phyloP scores from a whole-genome alignment of 1,140 invertebrate genomes.

The Bicyclus anynana region DNA sequence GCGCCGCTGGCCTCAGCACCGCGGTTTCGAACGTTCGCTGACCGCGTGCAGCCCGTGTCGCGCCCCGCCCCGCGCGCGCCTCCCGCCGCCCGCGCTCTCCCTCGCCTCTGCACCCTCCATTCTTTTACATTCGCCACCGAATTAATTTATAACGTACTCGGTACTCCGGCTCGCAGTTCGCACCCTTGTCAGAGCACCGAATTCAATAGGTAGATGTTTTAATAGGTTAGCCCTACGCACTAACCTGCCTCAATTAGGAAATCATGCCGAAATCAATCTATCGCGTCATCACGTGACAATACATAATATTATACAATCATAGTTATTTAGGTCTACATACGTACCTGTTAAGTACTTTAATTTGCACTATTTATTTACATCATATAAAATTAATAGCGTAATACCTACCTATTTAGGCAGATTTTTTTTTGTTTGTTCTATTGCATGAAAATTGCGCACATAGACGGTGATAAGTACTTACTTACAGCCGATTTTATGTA shows the following conservation, averaged over 20 bases:
- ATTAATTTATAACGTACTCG: constrained; percentile 19
- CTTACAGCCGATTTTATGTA: too few species aligned
- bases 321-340: neutral
- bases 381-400: too few species aligned
- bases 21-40: constrained; percentile 67
- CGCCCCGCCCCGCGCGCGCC: constrained; percentile 35
- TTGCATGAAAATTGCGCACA: too few species aligned
- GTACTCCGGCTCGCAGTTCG: neutral
- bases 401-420: too few species aligned
- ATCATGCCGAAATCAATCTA: constrained; percentile 25
- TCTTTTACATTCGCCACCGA: constrained; percentile 10
- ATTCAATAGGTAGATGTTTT: constrained; percentile 25
- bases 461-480: too few species aligned
- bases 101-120: constrained; percentile 30
- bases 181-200: constrained; percentile 11
- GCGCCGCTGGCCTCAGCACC: constrained; percentile 46
- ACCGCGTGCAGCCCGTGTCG: constrained; percentile 68
- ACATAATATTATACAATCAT: neutral
- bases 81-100: constrained; percentile 32
- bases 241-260: constrained; percentile 38
- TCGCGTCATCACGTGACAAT: constrained; percentile 14
- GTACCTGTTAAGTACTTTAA: too few species aligned
- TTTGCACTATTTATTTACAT: too few species aligned
- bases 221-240: constrained; percentile 26
- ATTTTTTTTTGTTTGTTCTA: too few species aligned